phyloP scores from a whole-genome alignment of 2,113 vertebrate genomes.

The Mungos mungo region DNA sequence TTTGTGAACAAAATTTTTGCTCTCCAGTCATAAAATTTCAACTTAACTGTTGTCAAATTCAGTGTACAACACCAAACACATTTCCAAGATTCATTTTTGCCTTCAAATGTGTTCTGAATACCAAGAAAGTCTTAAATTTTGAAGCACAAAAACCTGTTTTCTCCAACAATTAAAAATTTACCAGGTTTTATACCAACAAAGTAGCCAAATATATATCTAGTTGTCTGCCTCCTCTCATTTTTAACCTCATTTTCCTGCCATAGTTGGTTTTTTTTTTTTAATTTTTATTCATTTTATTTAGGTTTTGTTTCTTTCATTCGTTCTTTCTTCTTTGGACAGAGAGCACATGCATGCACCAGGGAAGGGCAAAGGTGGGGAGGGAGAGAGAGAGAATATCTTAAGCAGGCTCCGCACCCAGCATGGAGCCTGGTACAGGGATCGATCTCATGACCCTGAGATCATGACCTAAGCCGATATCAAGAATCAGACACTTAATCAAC shows the following conservation, averaged over 20 bases:
- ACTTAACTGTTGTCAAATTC: slow-evolving; percentile 24
- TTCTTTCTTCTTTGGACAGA: too few species aligned
- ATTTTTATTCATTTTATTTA: too few species aligned
- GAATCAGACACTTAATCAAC: too few species aligned
- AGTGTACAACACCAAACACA: not conserved
- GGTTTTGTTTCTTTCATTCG: too few species aligned
- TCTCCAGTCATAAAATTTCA: slow-evolving; percentile 14
- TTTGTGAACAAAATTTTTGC: slow-evolving; percentile 1
- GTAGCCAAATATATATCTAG: not conserved
- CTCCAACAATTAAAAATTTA: slow-evolving; percentile 25
- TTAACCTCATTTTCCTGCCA: not conserved
- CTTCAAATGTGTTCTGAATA: slow-evolving; percentile 39
- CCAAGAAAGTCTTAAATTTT: not conserved
- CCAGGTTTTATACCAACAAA: slow-evolving; percentile 18
- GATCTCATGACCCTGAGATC: too few species aligned
- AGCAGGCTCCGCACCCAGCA: too few species aligned
- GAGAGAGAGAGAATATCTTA: too few species aligned
- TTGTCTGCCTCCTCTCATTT: not conserved
- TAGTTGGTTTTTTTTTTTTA: not conserved
- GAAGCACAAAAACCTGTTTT: not conserved
- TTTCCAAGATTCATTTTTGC: slow-evolving; percentile 47
- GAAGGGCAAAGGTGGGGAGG: too few species aligned
- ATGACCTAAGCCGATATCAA: too few species aligned
- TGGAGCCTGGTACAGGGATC: too few species aligned
- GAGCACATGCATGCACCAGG: too few species aligned